Base-by-base conservation (phyloP, 2,888 invertebrate species). In the Drosophila nr. fundita region DNA sequence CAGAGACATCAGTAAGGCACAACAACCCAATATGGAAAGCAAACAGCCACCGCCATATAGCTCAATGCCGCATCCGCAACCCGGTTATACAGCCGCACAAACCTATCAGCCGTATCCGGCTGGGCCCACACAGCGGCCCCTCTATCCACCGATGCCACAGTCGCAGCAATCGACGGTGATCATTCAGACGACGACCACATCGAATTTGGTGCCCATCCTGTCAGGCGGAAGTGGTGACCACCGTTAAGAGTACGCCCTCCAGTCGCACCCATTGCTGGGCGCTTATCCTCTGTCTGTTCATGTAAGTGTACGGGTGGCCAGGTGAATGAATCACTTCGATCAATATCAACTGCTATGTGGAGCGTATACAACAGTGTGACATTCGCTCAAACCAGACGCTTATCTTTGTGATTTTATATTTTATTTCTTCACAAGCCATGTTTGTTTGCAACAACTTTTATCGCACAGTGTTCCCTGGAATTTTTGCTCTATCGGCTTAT, bases 221-320 rank as follows among this genome's bases (percentile, higher is more conserved):
- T 73, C 91, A 90, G 5, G 92, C 93, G 1, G 92, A 92, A 24
- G 92, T 94, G 15, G 78, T 93, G 55, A 94, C 94, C 24, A 93
- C 92, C 45, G 91, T 94, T 0, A 89, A 83, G 73, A 91, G 90
- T 68, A 84, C 90, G 6, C 83, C 93, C 18, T 92, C 86, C 6
- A 76, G 90, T 7, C 90, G 90, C 27, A 92, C 92, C 0, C 92
- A 92, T 66, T 84, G 91, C 69, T 92, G 91, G 90, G 92, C 92
- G 4, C 67, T 92, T 30, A 53, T 91, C 6, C 65, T 93, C 4
- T 93, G 91, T 58, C 78, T 91, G 0, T 87, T 92, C 54, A 66
- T 91, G 92, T 92, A 76, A 87, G 93, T 83, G 42, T 32, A 21
- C 21, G 15, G 24, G 15, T 34, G 6, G 13, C 7, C 29, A 0